Percentiles rank a stretch among this genome's conserved stretches.
These are phyloP conservation scores for Nilaparvata lugens DNA, from an alignment of 1,140 invertebrate species.

Conservation along the genomic window DNA sequence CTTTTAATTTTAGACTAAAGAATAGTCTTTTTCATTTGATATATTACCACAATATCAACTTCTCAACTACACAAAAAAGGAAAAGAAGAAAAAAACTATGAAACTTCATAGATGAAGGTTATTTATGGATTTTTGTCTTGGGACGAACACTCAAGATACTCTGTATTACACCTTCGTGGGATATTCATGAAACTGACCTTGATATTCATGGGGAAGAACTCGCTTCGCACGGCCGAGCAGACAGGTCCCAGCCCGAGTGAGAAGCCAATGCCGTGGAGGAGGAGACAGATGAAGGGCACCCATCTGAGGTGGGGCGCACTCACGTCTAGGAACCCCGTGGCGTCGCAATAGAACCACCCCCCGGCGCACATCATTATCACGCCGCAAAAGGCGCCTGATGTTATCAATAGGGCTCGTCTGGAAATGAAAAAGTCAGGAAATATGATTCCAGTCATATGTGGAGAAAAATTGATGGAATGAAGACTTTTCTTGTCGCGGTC, in stretches of 20 bases:
- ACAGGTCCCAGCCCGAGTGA: conserved; percentile 33
- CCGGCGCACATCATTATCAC: conserved; percentile 34
- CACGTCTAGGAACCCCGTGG: conserved; percentile 20
- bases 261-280: conserved; percentile 30
- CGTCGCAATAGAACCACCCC: conserved; percentile 37
- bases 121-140: too few relatives aligned
- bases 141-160: too few relatives aligned
- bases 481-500: too few relatives aligned
- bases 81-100: too few relatives aligned
- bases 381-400: conserved; percentile 9
- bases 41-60: too few relatives aligned
- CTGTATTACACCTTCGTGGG: too few relatives aligned
- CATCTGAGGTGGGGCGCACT: conserved; percentile 34
- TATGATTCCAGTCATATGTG: background rate
- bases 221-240: conserved; percentile 35
- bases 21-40: too few relatives aligned
- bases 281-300: conserved; percentile 32
- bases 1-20: too few relatives aligned
- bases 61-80: too few relatives aligned
- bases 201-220: conserved; percentile 36
- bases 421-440: background rate
- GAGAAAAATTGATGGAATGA: too few relatives aligned
- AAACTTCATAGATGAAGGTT: too few relatives aligned
- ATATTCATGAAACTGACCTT: too few relatives aligned
- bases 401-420: conserved; percentile 1